Evolutionary conservation across 2,797 vertebrate genomes (phyloP), one percentile per base, ranked within the genome.

Genomic region (Crypturellus tataupa): DNA sequence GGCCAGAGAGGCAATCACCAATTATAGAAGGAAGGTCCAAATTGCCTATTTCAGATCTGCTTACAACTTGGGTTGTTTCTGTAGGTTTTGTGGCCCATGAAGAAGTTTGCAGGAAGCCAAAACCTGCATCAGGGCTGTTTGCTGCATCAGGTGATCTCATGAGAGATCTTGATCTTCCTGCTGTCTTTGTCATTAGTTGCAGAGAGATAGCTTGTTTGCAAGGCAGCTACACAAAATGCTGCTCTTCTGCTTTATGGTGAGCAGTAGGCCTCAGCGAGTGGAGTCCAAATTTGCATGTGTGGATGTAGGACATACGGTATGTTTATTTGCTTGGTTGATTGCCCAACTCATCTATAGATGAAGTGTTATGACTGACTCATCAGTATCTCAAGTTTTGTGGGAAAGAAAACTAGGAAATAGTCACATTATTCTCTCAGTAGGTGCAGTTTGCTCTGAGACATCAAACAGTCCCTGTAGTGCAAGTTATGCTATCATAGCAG

Each of bases 271-370:
- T 40, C 33, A 69, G 39, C 5, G 53, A 35, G 16, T 5, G 9
- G 24, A 35, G 5, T 31, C 12, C 20, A 44, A 53, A 47, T 29
- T 77, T 87, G 24, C 10, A 19, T 23, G 19, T 63, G 18, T 47
- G 49, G 23, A 1, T 64, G 19, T 27, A 2, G 5, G 1, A 35
- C 1, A 51, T 51, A 25, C 1, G 40, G 2, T 68, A 20, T 55
- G 85, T 89, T 83, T 68, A 83, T 49, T 51, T 51, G 10, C 29
- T 55, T 87, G 55, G 20, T 35, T 67, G 18, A 63, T 47, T 46
- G 53, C 49, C 69, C 5, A 73, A 11, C 5, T 80, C 7, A 24
- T 51, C 25, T 77, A 6, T 67, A 25, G 4, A 1, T 70, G 1
- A 51, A 24, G 10, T 59, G 67, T 83, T 91, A n/a, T 80, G 37